phyloP scores from a whole-genome alignment of 2,888 invertebrate species.

The Theodoxus fluviatilis region DNA sequence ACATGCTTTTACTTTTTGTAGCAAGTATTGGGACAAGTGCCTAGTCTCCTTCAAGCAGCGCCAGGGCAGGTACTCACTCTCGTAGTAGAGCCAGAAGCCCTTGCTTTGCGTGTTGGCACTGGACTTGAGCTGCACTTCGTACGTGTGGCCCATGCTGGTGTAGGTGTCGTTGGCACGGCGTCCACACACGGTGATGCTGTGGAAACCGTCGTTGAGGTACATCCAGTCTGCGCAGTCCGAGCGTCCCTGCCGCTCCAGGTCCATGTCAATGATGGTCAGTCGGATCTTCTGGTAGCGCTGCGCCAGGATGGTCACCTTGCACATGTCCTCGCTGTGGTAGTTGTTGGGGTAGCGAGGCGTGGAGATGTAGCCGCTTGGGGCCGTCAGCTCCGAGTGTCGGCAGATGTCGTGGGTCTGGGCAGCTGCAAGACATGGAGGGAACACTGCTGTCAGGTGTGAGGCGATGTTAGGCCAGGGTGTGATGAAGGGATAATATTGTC shows the following conservation, averaged over 20 bases:
- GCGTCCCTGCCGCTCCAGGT: slow-evolving; percentile 45
- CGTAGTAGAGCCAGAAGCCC: slow-evolving; percentile 62
- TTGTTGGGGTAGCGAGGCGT: slow-evolving; percentile 54
- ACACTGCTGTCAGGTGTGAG: too few species aligned
- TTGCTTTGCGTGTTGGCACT: slow-evolving; percentile 44
- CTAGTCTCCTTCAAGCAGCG: too few species aligned
- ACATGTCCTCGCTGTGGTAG: slow-evolving; percentile 35
- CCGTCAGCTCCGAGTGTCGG: slow-evolving; percentile 34
- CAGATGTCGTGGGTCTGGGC: slow-evolving; percentile 51
- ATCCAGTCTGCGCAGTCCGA: slow-evolving; percentile 53
- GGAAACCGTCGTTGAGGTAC: slow-evolving; percentile 46
- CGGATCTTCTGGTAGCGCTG: slow-evolving; percentile 46
- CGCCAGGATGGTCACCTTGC: slow-evolving; percentile 44
- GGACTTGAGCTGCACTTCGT: slow-evolving; percentile 46
- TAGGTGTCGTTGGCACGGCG: slow-evolving; percentile 47
- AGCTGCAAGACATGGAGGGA: slow-evolving; percentile 40
- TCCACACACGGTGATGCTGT: slow-evolving; percentile 55
- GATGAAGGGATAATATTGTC: background rate
- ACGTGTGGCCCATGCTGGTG: slow-evolving; percentile 38
- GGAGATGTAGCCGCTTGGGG: slow-evolving; percentile 53
- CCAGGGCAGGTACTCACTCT: slow-evolving; percentile 56
- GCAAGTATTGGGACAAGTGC: too few species aligned
- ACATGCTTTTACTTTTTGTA: too few species aligned
- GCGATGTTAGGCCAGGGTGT: too few species aligned
- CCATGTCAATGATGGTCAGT: slow-evolving; percentile 55